These are phyloP conservation scores for Lepidonotus clava DNA, from an alignment of 2,888 invertebrate genomes.

Conservation along the genomic window DNA sequence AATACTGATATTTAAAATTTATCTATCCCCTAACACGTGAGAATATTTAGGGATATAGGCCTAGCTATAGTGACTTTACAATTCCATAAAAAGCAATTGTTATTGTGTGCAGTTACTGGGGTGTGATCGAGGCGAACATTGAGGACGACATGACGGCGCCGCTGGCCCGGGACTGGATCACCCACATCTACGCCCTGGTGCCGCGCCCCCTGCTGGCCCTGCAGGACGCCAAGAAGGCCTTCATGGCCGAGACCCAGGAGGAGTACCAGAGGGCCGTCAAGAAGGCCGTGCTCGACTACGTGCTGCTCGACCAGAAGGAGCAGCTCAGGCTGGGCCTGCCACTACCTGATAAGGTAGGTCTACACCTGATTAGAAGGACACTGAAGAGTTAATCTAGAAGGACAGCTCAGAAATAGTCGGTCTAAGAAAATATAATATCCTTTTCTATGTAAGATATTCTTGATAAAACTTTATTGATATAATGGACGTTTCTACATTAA, in stretches of 20 bases:
- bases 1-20: too few species aligned
- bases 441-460: too few species aligned
- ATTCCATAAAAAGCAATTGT: too few species aligned
- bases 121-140: conserved; percentile 74
- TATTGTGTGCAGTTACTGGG: conserved; percentile 78
- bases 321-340: conserved; percentile 83
- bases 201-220: conserved; percentile 67
- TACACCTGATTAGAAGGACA: too few species aligned
- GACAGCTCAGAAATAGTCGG: too few species aligned
- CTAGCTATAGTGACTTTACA: too few species aligned
- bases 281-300: conserved; percentile 85
- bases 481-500: too few species aligned
- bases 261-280: conserved; percentile 85
- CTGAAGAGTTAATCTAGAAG: too few species aligned
- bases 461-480: too few species aligned
- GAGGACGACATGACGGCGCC: conserved; percentile 75
- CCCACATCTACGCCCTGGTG: conserved; percentile 74
- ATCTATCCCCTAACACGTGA: too few species aligned
- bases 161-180: conserved; percentile 69
- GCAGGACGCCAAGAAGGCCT: conserved; percentile 55
- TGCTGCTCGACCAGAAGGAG: conserved; percentile 86
- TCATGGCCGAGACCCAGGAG: conserved; percentile 82
- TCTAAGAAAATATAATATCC: too few species aligned
- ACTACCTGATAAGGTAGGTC: conserved; percentile 73
- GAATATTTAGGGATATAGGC: too few species aligned